Evolutionary conservation across 2,113 vertebrate genomes (phyloP), one percentile per base, ranked within the genome.

Genomic region (Prietella phreatophila): DNA sequence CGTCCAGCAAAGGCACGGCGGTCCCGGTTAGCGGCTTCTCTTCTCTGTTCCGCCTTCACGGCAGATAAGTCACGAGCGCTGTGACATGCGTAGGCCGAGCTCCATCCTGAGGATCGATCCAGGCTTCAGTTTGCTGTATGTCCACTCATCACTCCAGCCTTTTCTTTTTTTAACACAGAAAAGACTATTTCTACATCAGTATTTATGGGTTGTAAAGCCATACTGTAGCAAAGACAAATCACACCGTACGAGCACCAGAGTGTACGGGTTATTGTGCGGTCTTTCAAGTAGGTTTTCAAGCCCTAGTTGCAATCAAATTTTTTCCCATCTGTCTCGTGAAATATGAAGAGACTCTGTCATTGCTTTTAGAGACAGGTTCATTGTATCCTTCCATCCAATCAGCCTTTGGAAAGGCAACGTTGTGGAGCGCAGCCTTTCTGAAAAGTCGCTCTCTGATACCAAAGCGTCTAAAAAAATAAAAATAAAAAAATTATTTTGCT

Each of bases 21-120:
- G 39, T 55, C 30, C 56, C 86, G 27, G 86, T 55, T 83, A 76
- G 75, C 30, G 19, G 50, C 82, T 65, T 15, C 47, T 53, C 60
- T n/a, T 15, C 33, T 53, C 60, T n/a, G 11, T 81, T 10, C 58
- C 19, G 42, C 69, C 87, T 53, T 71, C 2, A 73, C 50, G 3
- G 42, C 79, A 67, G 85, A 89, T 85, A 82, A 89, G 86, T 88
- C 83, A 71, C 53, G 39, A 15, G 69, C 69, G 6, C n/a, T 39
- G 2, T 67, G 61, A 53, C 69, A 33, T 36, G 73, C 55, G 81
- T 39, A 47, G 42, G 36, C 10, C 36, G 3, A 75, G 36, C 11
- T 67, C 17, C 7, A 20, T 76, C 22, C 83, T 42, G 36, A 30
- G 20, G 65, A 36, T 84, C 8, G 63, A 56, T 55, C 78, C 53